Percentiles rank a stretch among this genome's conserved stretches.
phyloP scores from a whole-genome alignment of 2,888 invertebrate species.

The Nomada ruficornis region DNA sequence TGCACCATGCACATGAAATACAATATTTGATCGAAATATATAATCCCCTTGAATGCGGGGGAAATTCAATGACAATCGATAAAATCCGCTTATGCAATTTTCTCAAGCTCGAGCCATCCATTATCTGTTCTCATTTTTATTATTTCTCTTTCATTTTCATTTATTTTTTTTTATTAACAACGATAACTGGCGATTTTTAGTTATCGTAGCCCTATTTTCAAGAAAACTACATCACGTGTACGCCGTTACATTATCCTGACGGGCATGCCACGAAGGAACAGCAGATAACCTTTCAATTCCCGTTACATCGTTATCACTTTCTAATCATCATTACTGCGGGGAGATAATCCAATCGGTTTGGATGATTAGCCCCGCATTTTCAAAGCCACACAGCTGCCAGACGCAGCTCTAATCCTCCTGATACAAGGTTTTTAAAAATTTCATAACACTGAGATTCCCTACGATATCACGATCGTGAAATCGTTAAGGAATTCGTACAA shows the following conservation, averaged over 20 bases:
- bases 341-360: neutral
- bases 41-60: too few relatives aligned
- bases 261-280: neutral
- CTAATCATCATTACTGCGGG: neutral
- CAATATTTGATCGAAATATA: neutral
- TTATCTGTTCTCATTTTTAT: too few relatives aligned
- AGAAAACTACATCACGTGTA: conserved; percentile 32
- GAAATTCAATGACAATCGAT: neutral
- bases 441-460: too few relatives aligned
- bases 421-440: too few relatives aligned
- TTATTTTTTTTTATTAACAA: neutral
- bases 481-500: neutral
- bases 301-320: conserved; percentile 24
- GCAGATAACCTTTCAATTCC: conserved; percentile 23
- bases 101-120: neutral
- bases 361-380: neutral
- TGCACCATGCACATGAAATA: conserved; percentile 27
- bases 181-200: neutral
- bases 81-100: neutral
- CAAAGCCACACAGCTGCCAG: neutral
- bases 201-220: conserved; percentile 36
- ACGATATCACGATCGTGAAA: neutral
- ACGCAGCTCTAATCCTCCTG: too few relatives aligned
- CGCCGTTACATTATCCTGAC: conserved; percentile 42
- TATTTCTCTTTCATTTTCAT: too few relatives aligned